Conservation (phyloP, 2,888 invertebrate species). For the Allacma fusca region DNA sequence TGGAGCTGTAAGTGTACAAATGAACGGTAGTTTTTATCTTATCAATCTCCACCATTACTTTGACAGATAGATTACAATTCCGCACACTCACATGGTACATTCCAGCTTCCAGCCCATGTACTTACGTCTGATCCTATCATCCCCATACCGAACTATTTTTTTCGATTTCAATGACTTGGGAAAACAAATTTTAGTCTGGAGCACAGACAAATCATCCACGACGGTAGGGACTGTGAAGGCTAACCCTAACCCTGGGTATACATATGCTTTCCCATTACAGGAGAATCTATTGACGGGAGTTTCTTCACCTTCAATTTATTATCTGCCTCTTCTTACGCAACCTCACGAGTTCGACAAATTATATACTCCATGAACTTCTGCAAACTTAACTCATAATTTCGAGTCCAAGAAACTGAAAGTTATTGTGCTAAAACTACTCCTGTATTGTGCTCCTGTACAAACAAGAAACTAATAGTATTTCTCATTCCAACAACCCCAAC, state of each 20-base stretch:
- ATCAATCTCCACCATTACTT: slow-evolving; percentile 33
- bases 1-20: not conserved
- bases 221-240: not conserved
- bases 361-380: too few relatives aligned
- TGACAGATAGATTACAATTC: slow-evolving; percentile 31
- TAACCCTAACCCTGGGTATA: too few relatives aligned
- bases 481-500: too few relatives aligned
- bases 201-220: not conserved
- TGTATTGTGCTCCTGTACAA: too few relatives aligned
- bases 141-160: not conserved
- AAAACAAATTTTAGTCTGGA: not conserved
- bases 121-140: not conserved
- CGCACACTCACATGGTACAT: not conserved
- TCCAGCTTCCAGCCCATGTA: not conserved
- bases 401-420: too few relatives aligned
- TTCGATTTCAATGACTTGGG: slow-evolving; percentile 10
- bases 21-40: slow-evolving; percentile 31
- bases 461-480: too few relatives aligned
- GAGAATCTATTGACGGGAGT: slow-evolving; percentile 17
- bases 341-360: too few relatives aligned
- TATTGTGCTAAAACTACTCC: too few relatives aligned
- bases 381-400: too few relatives aligned
- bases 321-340: not conserved
- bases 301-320: slow-evolving; percentile 37
- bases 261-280: too few relatives aligned